Percentiles rank a stretch among this genome's conserved stretches.
phyloP scores from a whole-genome alignment of 2,888 invertebrate genomes.

The Theodoxus fluviatilis region DNA sequence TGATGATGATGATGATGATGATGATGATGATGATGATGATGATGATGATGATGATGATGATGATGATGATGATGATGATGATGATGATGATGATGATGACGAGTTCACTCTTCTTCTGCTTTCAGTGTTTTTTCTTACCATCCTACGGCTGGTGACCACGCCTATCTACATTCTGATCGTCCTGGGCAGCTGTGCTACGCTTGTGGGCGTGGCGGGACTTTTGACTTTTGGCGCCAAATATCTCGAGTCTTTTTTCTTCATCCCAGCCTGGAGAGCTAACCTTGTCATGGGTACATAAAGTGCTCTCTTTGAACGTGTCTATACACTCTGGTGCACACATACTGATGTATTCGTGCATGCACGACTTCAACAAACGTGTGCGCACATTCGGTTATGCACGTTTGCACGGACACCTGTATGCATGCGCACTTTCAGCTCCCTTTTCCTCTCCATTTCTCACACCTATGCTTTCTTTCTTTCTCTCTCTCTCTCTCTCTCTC shows the following conservation, averaged over 20 bases:
- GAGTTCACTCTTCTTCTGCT: no score
- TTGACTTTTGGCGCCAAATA: slow-evolving; percentile 50
- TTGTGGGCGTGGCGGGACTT: slow-evolving; percentile 42
- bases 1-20: slow-evolving; percentile 27
- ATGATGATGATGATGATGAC: no score
- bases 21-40: slow-evolving; percentile 26
- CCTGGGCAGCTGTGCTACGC: slow-evolving; percentile 34
- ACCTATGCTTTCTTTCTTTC: no score
- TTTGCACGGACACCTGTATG: no score
- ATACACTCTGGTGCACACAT: no score
- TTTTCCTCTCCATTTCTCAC: no score
- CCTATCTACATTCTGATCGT: slow-evolving; percentile 40
- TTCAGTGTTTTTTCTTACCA: slow-evolving; percentile 41
- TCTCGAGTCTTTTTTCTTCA: slow-evolving; percentile 48
- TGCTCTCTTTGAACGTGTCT: no score
- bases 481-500: no score
- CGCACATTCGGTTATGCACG: no score
- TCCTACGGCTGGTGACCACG: slow-evolving; percentile 39
- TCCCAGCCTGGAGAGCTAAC: slow-evolving; percentile 51
- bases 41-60: slow-evolving; percentile 19
- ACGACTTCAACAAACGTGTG: no score
- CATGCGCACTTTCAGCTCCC: no score
- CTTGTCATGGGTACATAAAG: slow-evolving; percentile 49
- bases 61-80: slow-evolving; percentile 20
- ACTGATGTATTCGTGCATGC: no score